These are phyloP conservation scores for Tupaia chinensis DNA, from an alignment of 2,113 vertebrate genomes.

Conservation along the genomic window DNA sequence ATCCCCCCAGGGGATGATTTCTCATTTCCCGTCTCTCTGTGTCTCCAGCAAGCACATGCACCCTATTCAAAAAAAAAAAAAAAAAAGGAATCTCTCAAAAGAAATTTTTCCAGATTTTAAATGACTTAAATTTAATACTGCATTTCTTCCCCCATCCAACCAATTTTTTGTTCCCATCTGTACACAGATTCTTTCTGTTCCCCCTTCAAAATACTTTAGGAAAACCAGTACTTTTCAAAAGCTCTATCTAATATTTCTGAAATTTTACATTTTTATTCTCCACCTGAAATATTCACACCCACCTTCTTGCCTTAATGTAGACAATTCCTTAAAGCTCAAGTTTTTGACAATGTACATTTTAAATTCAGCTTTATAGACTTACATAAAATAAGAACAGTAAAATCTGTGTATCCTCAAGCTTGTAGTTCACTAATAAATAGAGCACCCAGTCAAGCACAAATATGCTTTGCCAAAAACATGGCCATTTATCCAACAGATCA, in stretches of 20 bases:
- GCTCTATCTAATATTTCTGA: not conserved
- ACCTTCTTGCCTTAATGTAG: not conserved
- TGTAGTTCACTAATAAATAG: not conserved
- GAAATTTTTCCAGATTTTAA: constrained; percentile 10
- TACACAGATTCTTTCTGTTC: not conserved
- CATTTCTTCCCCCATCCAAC: not conserved
- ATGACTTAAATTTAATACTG: not conserved
- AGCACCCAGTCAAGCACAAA: not conserved
- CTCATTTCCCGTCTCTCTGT: no score
- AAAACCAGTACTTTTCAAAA: constrained; percentile 41
- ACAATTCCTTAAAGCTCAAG: constrained; percentile 33
- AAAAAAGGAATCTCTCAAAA: not conserved
- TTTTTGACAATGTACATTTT: not conserved
- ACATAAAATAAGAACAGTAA: constrained; percentile 29
- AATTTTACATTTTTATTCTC: constrained; percentile 20
- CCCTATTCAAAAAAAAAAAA: not conserved
- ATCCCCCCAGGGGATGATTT: no score
- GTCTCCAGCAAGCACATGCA: no score
- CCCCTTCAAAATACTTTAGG: constrained; percentile 27
- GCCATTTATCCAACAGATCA: not conserved
- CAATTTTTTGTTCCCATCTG: not conserved
- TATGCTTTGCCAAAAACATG: not conserved
- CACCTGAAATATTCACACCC: not conserved
- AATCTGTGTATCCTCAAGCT: constrained; percentile 36
- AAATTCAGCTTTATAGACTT: constrained; percentile 14